phyloP scores from a whole-genome alignment of 2,113 vertebrate genomes.

The Syrrhaptes paradoxus region DNA sequence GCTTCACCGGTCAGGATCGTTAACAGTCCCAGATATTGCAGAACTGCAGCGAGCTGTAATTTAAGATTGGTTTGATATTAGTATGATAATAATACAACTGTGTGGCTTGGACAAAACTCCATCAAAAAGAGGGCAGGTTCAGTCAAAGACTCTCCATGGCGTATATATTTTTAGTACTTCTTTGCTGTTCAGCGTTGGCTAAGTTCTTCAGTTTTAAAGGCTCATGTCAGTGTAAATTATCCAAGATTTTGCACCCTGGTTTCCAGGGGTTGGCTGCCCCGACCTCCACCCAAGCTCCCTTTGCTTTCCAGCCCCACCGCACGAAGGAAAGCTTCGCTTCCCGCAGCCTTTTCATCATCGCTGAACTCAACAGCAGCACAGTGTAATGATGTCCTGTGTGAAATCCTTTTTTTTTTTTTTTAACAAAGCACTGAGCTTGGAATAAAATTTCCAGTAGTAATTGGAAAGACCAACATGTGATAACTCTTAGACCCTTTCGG shows the following conservation, averaged over 20 bases:
- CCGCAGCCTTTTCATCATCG: neutral
- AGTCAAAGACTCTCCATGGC: neutral
- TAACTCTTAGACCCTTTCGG: neutral
- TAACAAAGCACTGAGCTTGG: neutral
- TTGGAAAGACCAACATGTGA: neutral
- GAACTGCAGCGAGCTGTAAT: neutral
- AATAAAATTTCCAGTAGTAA: neutral
- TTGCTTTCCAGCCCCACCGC: neutral
- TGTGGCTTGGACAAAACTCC: neutral
- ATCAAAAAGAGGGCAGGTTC: neutral
- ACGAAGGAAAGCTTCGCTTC: neutral
- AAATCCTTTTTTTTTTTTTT: neutral
- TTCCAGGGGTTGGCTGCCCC: neutral
- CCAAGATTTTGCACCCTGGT: neutral
- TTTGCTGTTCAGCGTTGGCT: neutral
- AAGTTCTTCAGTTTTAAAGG: neutral
- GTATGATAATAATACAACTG: fast-evolving
- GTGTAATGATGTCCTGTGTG: neutral
- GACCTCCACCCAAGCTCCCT: neutral
- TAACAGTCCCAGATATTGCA: neutral
- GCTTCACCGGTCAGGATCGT: neutral
- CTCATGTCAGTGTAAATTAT: neutral
- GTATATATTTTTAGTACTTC: neutral
- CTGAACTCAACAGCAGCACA: neutral
- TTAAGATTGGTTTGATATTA: neutral